Evolutionary conservation across 92 coral and sea anemone species (phyloP), one percentile per base, ranked within the genome.

Genomic region (Paragorgia papillata): DNA sequence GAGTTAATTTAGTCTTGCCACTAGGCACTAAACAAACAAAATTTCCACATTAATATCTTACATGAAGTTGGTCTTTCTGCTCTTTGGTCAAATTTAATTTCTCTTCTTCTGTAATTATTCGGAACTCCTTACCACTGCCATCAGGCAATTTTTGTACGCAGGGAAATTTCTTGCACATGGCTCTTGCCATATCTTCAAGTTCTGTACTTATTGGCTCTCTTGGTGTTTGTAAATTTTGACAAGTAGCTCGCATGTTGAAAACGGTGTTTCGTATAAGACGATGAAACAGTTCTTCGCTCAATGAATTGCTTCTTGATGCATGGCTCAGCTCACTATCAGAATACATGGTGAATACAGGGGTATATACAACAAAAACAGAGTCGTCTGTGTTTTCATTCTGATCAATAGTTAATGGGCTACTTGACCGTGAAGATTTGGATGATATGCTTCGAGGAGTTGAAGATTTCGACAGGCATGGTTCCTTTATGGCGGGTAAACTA

Each of bases 111-210:
- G 24, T 21, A 18, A 37, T 37, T 5, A 5, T 19, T 12, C n/a
- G 8, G 54, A 18, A 65, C 15, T 17, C 15, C 19, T 37, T 65
- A n/a, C 28, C 28, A 6, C 18, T 10, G 22, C 20, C 73, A 65
- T 65, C 10, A n/a, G 9, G 8, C 14, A 65, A 0, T 37, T 43
- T 17, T 9, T 33, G 20, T 7, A n/a, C 0, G 5, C 53, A 37
- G 14, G 73, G 73, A 14, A 2, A 65, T 22, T 34, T 65, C 54
- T 39, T 37, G n/a, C 53, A 35, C 7, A 65, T 9, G 7, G 53
- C 73, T 26, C 39, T 65, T 41, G 73, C 51, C 73, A 65, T 65
- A 1, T 65, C 73, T 37, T 65, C 73, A 1, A 65, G 1, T 33
- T 65, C 73, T 13, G 7, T 2, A 24, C 3, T 35, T 32, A 26